Evolutionary conservation across 2,797 vertebrate species (phyloP).

Genomic region (Emydoidea blandingii): DNA sequence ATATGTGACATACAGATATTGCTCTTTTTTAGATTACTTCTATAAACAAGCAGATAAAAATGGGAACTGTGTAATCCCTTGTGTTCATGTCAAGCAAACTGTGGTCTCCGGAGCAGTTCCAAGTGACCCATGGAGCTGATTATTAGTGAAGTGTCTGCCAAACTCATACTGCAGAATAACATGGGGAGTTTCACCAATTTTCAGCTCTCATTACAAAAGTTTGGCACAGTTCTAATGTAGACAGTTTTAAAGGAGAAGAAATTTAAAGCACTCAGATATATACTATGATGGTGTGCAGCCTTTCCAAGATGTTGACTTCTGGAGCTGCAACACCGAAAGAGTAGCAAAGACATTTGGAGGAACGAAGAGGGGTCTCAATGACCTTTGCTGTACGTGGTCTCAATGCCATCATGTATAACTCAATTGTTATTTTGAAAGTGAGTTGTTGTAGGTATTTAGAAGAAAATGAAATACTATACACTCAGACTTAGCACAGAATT

Average conservation of each 20-base stretch:
- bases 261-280: neutral
- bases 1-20: neutral
- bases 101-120: neutral
- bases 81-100: neutral
- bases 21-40: neutral
- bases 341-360: neutral
- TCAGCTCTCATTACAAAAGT: neutral
- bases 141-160: neutral
- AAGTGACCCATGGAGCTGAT: neutral
- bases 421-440: neutral
- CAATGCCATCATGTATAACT: neutral
- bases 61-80: neutral
- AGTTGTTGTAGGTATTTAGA: neutral
- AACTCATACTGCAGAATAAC: neutral
- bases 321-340: neutral
- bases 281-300: neutral
- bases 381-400: no score
- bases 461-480: neutral
- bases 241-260: neutral
- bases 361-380: neutral
- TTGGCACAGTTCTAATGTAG: neutral
- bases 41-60: neutral
- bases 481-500: neutral
- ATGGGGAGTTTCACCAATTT: neutral
- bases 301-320: neutral